Evolutionary conservation across 2,888 invertebrate species (phyloP), one percentile per base, ranked within the genome.

Genomic region (Podotricha telesiphe): DNA sequence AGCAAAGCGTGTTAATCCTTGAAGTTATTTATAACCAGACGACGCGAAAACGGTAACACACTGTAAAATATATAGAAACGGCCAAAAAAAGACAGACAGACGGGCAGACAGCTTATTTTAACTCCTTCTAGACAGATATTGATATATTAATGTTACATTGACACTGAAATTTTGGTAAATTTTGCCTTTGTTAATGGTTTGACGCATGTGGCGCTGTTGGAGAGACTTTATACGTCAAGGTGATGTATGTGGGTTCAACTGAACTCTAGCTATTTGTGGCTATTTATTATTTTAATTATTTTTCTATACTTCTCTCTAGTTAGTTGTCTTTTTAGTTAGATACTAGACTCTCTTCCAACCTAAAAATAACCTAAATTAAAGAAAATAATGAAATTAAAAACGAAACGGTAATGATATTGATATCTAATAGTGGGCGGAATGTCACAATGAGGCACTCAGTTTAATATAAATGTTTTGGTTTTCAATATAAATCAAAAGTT

Each of bases 81-180:
- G 82, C 82, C 82, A 80, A 83, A 85, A 86, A 84, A 84, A 87
- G 75, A 75, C 79, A 80, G 85, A 86, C 87, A 85, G 89, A 90
- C 86, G 77, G 82, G 85, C 87, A 86, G 87, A 86, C 86, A 79
- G 82, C 73, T 68, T 72, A 82, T 86, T 73, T 76, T 73, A 73
- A 68, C 72, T 71, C 74, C 66, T 59, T 50, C 42, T 55, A 71
- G 75, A 75, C 76, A 74, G 56, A 68, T 74, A 74, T 74, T 77
- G 76, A 77, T 77, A 77, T 77, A 79, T 78, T 68, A 61, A 58
- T 75, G 70, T 68, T 59, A 65, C 64, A 69, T 70, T 72, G 75
- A 68, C 70, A 42, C 50, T 65, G 62, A 51, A 11, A 55, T 59
- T 62, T 62, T 55, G n/a, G n/a, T 17, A 65, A 68, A 55, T 65